Evolutionary conservation across 2,113 vertebrate species (phyloP).

Genomic region (Anoplopoma fimbria): DNA sequence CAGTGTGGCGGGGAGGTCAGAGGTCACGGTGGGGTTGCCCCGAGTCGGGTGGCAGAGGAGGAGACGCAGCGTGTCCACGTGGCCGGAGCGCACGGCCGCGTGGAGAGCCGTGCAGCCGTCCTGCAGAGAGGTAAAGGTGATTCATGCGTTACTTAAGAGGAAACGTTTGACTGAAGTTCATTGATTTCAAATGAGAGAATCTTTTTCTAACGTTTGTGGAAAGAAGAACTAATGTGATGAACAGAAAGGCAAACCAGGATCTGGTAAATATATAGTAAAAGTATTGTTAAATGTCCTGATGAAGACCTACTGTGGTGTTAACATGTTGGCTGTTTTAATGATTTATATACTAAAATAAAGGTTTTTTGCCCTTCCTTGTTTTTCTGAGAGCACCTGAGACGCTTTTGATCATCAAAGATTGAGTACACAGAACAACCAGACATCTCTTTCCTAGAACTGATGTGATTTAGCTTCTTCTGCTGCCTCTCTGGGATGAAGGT

Average conservation of each 20-base stretch:
- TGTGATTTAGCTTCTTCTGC: not conserved
- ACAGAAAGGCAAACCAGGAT: too few relatives aligned
- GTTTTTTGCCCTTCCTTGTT: too few relatives aligned
- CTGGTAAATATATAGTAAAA: not conserved
- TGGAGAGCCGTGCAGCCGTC: slow-evolving; percentile 93
- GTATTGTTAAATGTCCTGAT: not conserved
- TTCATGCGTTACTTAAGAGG: not conserved
- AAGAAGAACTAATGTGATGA: not conserved
- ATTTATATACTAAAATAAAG: not conserved
- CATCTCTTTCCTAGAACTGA: too few relatives aligned
- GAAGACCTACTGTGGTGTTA: too few relatives aligned
- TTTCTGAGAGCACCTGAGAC: too few relatives aligned
- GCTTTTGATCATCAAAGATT: too few relatives aligned
- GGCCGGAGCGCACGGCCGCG: slow-evolving; percentile 88
- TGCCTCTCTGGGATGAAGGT: not conserved
- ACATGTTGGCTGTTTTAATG: too few relatives aligned
- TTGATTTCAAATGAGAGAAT: not conserved
- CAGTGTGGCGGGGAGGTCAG: slow-evolving; percentile 19
- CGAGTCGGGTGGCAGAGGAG: slow-evolving; percentile 85
- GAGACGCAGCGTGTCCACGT: slow-evolving; percentile 89
- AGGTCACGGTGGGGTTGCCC: slow-evolving; percentile 38
- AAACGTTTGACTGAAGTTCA: not conserved
- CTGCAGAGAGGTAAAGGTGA: slow-evolving; percentile 73
- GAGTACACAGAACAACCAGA: too few relatives aligned
- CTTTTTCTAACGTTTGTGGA: too few relatives aligned